These are phyloP conservation scores for Cremastinae sp. DNA, from an alignment of 2,888 invertebrate species.

Conservation along the genomic window DNA sequence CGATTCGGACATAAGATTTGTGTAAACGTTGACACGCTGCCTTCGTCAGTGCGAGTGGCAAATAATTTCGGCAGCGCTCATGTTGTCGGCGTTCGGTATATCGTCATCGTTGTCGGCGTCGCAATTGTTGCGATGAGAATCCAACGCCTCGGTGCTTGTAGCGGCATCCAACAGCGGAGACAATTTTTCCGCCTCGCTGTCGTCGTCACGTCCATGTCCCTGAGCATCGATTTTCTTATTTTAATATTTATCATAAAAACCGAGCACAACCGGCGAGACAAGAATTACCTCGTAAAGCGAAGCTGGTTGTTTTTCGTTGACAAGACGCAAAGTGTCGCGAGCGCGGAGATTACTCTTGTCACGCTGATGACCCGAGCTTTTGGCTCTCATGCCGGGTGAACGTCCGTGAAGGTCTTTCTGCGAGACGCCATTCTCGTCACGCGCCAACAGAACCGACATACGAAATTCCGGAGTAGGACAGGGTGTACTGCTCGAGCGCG, in stretches of 20 bases:
- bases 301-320: constrained; percentile 83
- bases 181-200: constrained; percentile 91
- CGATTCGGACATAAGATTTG: constrained; percentile 65
- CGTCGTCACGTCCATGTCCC: constrained; percentile 84
- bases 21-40: constrained; percentile 65
- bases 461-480: constrained; percentile 83
- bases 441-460: constrained; percentile 87
- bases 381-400: constrained; percentile 75
- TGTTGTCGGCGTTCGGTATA: constrained; percentile 74
- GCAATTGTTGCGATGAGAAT: constrained; percentile 72
- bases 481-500: constrained; percentile 71
- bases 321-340: constrained; percentile 83
- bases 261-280: constrained; percentile 1
- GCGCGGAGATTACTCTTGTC: constrained; percentile 77
- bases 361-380: constrained; percentile 73
- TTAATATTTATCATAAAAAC: too few species aligned
- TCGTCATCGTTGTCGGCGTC: constrained; percentile 78
- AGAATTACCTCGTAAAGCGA: constrained; percentile 75
- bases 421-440: constrained; percentile 82
- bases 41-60: constrained; percentile 75
- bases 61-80: constrained; percentile 71
- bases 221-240: constrained; percentile 53
- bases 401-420: constrained; percentile 77
- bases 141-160: constrained; percentile 75
- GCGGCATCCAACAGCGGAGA: constrained; percentile 86